Base-by-base conservation (phyloP, 2,888 invertebrate genomes). In the Anorthoa munda region DNA sequence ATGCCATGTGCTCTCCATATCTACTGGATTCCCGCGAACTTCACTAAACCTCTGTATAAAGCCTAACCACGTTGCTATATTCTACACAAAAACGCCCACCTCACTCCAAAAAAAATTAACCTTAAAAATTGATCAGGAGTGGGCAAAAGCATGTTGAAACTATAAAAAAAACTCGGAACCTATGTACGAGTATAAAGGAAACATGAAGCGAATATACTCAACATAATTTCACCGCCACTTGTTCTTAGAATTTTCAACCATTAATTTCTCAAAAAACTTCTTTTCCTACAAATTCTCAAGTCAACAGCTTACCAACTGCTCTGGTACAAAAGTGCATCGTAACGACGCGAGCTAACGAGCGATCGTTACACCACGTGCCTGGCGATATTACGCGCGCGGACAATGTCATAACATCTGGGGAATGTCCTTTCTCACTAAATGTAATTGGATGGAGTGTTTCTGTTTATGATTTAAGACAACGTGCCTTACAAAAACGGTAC, bases 321-420 rank as follows among this genome's bases (percentile, higher is more conserved):
- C 39, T 48, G 48, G 70, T 75, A 85, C 86, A 78, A 87, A 86
- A 86, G 87, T 86, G 85, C 85, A 86, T 77, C 74, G 84, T 85
- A 88, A 87, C 89, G 83, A 79, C 63, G 68, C 55, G 75, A 84
- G 77, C 86, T 89, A 90, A 89, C 89, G 89, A 90, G 87, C 79
- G 79, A 82, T 86, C 89, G 82, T 88, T 86, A 84, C 77, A 72
- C 71, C 84, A 80, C 84, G 86, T 86, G 82, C 70, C 58, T 23
- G 23, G 69, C 75, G 69, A 77, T 86, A 84, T 87, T 83, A 81
- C 87, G 70, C 65, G 64, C 63, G 48, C 26, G 69, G 63, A 80
- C 76, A 83, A 53, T 80, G 75, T 78, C 70, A 66, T 48, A 48
- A 72, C 75, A 78, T 75, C 83, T 85, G 78, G 26, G n/a, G 21